phyloP scores from a whole-genome alignment of 2,113 vertebrate genomes.

The Podiceps cristatus region DNA sequence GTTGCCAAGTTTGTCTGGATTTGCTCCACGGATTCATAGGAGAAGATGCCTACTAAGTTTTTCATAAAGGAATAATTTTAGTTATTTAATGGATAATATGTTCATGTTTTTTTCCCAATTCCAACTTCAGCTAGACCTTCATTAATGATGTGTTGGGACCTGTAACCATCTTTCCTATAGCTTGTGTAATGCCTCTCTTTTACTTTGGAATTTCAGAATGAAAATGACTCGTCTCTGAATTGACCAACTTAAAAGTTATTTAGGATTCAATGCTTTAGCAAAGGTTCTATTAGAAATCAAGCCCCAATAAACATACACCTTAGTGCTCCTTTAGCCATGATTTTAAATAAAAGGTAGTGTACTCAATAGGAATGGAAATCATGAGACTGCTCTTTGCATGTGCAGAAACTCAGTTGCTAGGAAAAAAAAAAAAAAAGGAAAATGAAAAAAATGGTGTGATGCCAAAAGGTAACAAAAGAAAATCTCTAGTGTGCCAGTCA shows the following conservation, averaged over 20 bases:
- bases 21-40: neutral
- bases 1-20: neutral
- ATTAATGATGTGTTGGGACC: neutral
- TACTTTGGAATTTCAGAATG: neutral
- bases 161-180: neutral
- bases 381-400: neutral
- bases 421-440: too few species aligned
- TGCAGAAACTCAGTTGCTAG: neutral
- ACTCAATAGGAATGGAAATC: neutral
- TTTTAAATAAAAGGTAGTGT: neutral
- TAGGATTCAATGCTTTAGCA: neutral
- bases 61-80: neutral
- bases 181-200: accelerated
- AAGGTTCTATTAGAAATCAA: neutral
- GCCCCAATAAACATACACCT: neutral
- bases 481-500: neutral
- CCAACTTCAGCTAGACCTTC: neutral
- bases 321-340: neutral
- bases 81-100: neutral
- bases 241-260: neutral
- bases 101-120: neutral
- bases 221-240: neutral
- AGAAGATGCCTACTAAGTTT: neutral
- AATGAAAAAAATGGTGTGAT: neutral
- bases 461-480: neutral